A percentile compares a stretch with the other conserved stretches of the same genome.
Conservation (phyloP, 2,888 invertebrate genomes). For the Sinelater perroti region DNA sequence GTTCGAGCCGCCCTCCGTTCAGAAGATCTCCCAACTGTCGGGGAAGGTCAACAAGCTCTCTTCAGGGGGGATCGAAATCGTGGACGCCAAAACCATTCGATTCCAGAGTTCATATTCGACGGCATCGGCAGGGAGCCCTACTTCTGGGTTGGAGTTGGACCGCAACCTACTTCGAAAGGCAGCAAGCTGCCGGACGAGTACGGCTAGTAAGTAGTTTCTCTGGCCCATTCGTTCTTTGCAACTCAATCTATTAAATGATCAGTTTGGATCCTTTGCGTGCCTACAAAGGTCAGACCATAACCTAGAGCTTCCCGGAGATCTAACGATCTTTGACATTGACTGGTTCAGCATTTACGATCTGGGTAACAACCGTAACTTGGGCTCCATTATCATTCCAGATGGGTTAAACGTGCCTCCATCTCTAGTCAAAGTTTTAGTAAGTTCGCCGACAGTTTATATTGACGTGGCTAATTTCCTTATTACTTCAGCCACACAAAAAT, state of each 20-base stretch:
- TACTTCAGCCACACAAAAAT: conserved; percentile 65
- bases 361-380: conserved; percentile 72
- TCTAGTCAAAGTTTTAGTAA: conserved; percentile 68
- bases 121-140: conserved; percentile 79
- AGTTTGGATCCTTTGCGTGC: conserved; percentile 81
- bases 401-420: conserved; percentile 88
- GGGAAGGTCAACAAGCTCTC: conserved; percentile 72
- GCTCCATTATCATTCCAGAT: conserved; percentile 80
- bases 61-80: conserved; percentile 76
- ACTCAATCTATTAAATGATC: not conserved
- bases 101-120: conserved; percentile 81
- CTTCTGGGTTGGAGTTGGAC: conserved; percentile 90
- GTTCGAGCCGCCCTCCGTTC: conserved; percentile 84
- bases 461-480: not conserved
- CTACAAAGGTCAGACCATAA: conserved; percentile 78
- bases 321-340: conserved; percentile 81
- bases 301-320: conserved; percentile 81
- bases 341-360: conserved; percentile 87
- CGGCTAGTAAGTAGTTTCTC: conserved; percentile 88
- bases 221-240: not conserved
- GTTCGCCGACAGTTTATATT: conserved; percentile 33
- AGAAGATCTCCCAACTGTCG: conserved; percentile 64
- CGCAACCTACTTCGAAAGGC: conserved; percentile 85
- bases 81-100: conserved; percentile 83
- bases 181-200: conserved; percentile 86